Conservation (phyloP, 1,140 invertebrate species). For the Hirudo medicinalis region DNA sequence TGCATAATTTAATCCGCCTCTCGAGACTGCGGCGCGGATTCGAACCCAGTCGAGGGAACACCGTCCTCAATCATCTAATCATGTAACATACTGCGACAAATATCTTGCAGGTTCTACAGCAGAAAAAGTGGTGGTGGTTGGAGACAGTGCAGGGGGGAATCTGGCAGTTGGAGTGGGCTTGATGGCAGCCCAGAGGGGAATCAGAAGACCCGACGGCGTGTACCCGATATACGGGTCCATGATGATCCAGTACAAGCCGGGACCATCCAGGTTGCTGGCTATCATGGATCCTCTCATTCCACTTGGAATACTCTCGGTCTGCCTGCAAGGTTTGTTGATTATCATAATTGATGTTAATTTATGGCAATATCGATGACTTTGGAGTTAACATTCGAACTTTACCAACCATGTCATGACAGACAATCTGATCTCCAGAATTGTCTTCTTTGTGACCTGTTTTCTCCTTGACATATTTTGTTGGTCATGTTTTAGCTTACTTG, state of each 20-base stretch:
- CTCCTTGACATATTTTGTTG: neutral
- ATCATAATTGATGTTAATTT: too few species aligned
- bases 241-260: conserved; percentile 63
- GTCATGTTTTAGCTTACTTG: too few species aligned
- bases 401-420: too few species aligned
- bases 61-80: too few species aligned
- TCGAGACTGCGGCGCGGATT: too few species aligned
- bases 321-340: conserved; percentile 39
- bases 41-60: too few species aligned
- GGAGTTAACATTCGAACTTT: neutral
- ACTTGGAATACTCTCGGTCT: conserved; percentile 55
- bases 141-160: conserved; percentile 89
- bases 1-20: too few species aligned
- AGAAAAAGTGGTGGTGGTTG: conserved; percentile 44
- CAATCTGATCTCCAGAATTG: neutral
- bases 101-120: conserved; percentile 50
- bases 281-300: conserved; percentile 87
- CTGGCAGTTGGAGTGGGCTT: conserved; percentile 50
- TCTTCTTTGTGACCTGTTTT: neutral
- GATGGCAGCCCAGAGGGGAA: conserved; percentile 50
- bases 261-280: conserved; percentile 77
- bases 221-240: conserved; percentile 63
- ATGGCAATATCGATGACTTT: neutral
- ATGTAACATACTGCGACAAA: too few species aligned
- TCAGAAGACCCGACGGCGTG: conserved; percentile 64